These are phyloP conservation scores for Colletes gigas DNA, from an alignment of 1,140 invertebrate species.

Conservation along the genomic window DNA sequence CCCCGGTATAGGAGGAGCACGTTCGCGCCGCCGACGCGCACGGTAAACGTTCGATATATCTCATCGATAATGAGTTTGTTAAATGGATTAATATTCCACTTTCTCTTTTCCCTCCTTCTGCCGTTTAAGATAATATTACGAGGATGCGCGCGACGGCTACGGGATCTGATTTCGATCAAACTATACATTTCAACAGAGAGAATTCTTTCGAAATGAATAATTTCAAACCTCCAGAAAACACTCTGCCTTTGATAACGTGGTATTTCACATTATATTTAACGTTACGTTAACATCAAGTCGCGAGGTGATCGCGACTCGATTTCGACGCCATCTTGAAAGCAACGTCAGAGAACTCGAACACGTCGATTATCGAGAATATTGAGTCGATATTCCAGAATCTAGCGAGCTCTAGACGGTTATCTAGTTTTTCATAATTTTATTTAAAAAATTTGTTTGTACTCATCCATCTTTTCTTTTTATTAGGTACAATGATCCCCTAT, in stretches of 20 bases:
- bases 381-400: conserved; percentile 47
- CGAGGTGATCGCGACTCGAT: background rate
- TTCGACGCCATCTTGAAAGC: background rate
- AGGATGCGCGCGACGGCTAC: too few relatives aligned
- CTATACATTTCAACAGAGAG: too few relatives aligned
- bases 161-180: too few relatives aligned
- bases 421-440: too few relatives aligned
- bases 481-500: too few relatives aligned
- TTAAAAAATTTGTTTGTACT: too few relatives aligned
- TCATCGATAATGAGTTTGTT: conserved; percentile 80
- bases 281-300: too few relatives aligned
- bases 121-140: background rate
- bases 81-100: conserved; percentile 78
- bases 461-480: too few relatives aligned
- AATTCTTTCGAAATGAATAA: too few relatives aligned
- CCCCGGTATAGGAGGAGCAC: conserved; percentile 69
- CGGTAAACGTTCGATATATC: conserved; percentile 79
- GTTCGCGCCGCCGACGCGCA: conserved; percentile 73
- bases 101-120: conserved; percentile 31
- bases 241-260: too few relatives aligned
- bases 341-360: background rate
- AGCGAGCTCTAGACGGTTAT: conserved; percentile 55
- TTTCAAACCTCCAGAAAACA: too few relatives aligned
- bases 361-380: conserved; percentile 37
- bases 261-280: too few relatives aligned